A percentile compares a stretch with the other conserved stretches of the same genome.
Evolutionary conservation across 2,888 invertebrate genomes (phyloP).

Genomic region (Caenorhabditis afra): DNA sequence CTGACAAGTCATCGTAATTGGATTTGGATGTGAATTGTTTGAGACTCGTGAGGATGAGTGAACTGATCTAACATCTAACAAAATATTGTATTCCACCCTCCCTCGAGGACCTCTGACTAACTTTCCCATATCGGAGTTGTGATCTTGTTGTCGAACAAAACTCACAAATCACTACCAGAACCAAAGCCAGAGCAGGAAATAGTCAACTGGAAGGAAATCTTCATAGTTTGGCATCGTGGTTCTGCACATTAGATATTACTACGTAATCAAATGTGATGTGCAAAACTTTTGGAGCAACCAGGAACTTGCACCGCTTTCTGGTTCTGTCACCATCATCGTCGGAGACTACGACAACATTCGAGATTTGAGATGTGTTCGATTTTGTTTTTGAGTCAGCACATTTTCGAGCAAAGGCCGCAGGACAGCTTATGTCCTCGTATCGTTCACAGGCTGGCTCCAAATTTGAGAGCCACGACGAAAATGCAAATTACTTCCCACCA

Average conservation of each 20-base stretch:
- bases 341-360: too few species aligned
- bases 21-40: neutral
- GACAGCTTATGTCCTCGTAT: slow-evolving; percentile 12
- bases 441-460: slow-evolving; percentile 13
- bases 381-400: too few species aligned
- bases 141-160: slow-evolving; percentile 25
- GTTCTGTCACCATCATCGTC: slow-evolving; percentile 6
- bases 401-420: slow-evolving; percentile 32
- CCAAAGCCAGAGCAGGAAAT: slow-evolving; percentile 16
- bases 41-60: slow-evolving; percentile 9
- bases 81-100: too few species aligned
- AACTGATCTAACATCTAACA: slow-evolving; percentile 10
- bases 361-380: too few species aligned
- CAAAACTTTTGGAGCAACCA: slow-evolving; percentile 35
- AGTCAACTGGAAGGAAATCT: slow-evolving; percentile 31
- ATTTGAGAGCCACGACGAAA: neutral
- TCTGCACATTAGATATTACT: slow-evolving; percentile 45
- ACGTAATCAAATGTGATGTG: slow-evolving; percentile 42
- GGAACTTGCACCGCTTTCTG: slow-evolving; percentile 12
- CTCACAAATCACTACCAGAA: neutral
- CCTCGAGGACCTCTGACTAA: neutral
- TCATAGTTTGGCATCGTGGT: slow-evolving; percentile 12
- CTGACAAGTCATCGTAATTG: slow-evolving; percentile 27
- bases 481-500: slow-evolving; percentile 17
- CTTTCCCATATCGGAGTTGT: neutral